Evolutionary conservation across 1,140 invertebrate species (phyloP), one percentile per base, ranked within the genome.

Genomic region (Drosophila pandora): DNA sequence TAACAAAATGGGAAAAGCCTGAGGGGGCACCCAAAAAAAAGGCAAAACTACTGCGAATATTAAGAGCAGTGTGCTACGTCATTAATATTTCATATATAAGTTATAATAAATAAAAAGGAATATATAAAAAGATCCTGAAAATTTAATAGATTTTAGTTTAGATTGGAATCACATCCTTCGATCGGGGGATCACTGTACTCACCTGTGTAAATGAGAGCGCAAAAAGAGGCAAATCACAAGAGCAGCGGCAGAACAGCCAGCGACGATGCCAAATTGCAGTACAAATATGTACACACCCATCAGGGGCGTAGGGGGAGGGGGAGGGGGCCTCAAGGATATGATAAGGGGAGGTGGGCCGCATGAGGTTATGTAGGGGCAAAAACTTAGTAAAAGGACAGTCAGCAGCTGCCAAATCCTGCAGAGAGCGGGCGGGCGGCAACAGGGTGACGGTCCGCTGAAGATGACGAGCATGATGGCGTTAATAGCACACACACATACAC

Each of bases 201-300:
- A 87, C 82, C 84, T 85, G 82, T 87, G 75, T 68, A 87, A 87
- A 88, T 87, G 83, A 72, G 83, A 88, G 74, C 76, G 74, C 75
- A 90, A 90, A 90, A 90, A 90, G 87, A 90, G 83, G 87, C 87
- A 78, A 90, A 88, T 87, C 81, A 85, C 74, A 85, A 85, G 81
- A 84, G 80, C 72, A 64, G 76, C 34, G 34, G 34, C 34, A 37
- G 34, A 37, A 10, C 34, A 37, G 34, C 74, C 62, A 41, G 77
- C 87, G 80, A 71, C 79, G 70, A 65, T 65, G 76, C 72, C 88
- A 90, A 90, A 90, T 88, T 90, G 87, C 87, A 90, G 73, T 76
- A 83, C 87, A 90, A 90, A 90, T 90, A 90, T 90, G 88, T 90
- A 84, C 67, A 49, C 67, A 49, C 80, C 59, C 37, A 63, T 34